A percentile compares a stretch with the other conserved stretches of the same genome.
These are phyloP conservation scores for Chymomyza procnemis DNA, from an alignment of 2,888 invertebrate species.

Conservation along the genomic window DNA sequence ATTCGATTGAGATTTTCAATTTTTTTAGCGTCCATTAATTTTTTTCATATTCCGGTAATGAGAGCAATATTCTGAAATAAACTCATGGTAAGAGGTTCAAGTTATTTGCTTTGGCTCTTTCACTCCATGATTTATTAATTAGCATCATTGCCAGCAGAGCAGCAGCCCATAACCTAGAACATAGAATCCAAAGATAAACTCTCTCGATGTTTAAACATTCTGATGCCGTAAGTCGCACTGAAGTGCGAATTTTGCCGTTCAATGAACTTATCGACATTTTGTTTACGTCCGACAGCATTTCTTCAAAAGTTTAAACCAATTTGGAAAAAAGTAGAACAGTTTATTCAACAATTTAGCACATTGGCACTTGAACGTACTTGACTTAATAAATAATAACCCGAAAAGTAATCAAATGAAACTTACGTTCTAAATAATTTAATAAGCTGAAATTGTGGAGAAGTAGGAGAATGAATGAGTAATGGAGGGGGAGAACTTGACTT, in stretches of 20 bases:
- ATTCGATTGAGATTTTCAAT: no score
- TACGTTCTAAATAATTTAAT: background rate
- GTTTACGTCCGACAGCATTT: constrained; percentile 40
- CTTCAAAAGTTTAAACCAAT: constrained; percentile 23
- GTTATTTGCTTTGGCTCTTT: background rate
- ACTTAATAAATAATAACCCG: constrained; percentile 35
- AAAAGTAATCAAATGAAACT: constrained; percentile 41
- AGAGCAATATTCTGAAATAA: background rate
- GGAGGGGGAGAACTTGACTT: constrained; percentile 36
- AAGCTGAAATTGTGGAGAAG: background rate
- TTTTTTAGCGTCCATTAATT: no score
- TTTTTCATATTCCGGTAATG: background rate
- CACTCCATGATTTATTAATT: constrained; percentile 18
- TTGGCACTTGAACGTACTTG: background rate
- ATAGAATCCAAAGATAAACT: background rate
- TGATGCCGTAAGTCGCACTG: constrained; percentile 34
- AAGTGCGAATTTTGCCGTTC: constrained; percentile 37
- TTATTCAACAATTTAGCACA: constrained; percentile 51
- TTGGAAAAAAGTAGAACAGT: constrained; percentile 46
- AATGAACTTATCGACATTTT: constrained; percentile 47
- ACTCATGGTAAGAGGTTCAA: background rate
- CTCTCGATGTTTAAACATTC: background rate
- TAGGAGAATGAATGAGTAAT: background rate
- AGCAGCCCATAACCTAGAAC: constrained; percentile 15
- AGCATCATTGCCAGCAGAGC: constrained; percentile 49